A percentile compares a stretch with the other conserved stretches of the same genome.
These are phyloP conservation scores for Parapsyche elsis DNA, from an alignment of 1,140 invertebrate genomes.

Conservation along the genomic window DNA sequence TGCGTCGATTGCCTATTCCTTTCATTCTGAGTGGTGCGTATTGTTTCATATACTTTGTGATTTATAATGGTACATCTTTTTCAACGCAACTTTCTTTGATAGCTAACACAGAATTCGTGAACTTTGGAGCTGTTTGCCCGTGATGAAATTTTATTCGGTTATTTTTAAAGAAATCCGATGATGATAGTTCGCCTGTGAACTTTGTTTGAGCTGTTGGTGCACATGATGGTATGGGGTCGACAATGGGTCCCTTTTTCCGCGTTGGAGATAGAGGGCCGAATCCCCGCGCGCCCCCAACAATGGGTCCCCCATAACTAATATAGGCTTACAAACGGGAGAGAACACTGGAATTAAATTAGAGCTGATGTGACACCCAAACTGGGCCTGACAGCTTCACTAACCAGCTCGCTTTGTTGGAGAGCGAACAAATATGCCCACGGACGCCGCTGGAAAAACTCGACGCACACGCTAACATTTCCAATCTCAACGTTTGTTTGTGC, in stretches of 20 bases:
- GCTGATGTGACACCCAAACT: constrained; percentile 49
- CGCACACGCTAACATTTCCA: not conserved
- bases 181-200: too few species aligned
- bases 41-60: too few species aligned
- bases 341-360: constrained; percentile 49
- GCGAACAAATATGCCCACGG: constrained; percentile 12
- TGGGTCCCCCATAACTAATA: constrained; percentile 40
- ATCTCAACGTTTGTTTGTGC: not conserved
- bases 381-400: constrained; percentile 45
- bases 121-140: too few species aligned
- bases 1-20: too few species aligned
- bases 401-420: constrained; percentile 37
- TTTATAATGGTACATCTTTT: too few species aligned
- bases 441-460: constrained; percentile 11
- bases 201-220: too few species aligned
- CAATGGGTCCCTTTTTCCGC: not conserved
- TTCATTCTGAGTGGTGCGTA: too few species aligned
- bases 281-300: not conserved
- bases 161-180: too few species aligned
- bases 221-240: not conserved
- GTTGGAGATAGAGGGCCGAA: not conserved
- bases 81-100: too few species aligned
- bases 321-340: constrained; percentile 42
- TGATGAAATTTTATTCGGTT: too few species aligned
- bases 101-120: too few species aligned